Base-by-base conservation (phyloP, 2,113 vertebrate genomes). In the Pleuronectes platessa region DNA sequence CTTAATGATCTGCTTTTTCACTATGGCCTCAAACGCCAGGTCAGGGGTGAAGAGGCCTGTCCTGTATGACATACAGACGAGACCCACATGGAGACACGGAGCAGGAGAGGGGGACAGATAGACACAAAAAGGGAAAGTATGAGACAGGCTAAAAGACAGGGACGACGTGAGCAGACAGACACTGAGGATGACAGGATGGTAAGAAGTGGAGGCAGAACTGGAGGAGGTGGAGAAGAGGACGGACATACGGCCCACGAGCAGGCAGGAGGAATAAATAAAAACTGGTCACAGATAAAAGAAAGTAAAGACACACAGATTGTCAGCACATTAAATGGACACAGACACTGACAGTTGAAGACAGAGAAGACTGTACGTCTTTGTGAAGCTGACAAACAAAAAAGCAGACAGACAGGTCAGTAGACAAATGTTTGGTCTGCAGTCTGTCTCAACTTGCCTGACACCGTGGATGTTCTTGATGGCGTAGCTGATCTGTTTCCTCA, bases 1-100 rank as follows among this genome's bases (percentile, higher is more conserved):
- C 95, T 99, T 99, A 89, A 99, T 96, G 93, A 99, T 94, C 94
- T 99, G 98, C 94, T 99, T 99, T 95, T 99, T 99, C 88, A 99
- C 98, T 65, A 99, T 99, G 93, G 97, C 97, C 92, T 99, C 98
- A 92, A 99, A 99, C 0, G 98, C 98, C 96, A 99, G 64, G 91
- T 99, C 98, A 4, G 98, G 98, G 26, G 98, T 99, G 95, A 99
- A 99, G 72, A 99, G 96, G 90, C 98, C 98, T 49, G 97, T 99
- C 96, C 98, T 99, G 90, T 87, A 84, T 53, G 86, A 88, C 90
- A 91, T 71, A 87, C 78, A 90, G 17, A 90, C 80, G 78, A 83
- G 70, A 91, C 81, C 85, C 14, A 87, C 81, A 87, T 75, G 77
- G 88, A 85, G 68, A 78, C 85, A 64, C 24, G 78, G 71, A 68